Conservation (phyloP, 1,140 invertebrate genomes). For the Bombus sylvicola region DNA sequence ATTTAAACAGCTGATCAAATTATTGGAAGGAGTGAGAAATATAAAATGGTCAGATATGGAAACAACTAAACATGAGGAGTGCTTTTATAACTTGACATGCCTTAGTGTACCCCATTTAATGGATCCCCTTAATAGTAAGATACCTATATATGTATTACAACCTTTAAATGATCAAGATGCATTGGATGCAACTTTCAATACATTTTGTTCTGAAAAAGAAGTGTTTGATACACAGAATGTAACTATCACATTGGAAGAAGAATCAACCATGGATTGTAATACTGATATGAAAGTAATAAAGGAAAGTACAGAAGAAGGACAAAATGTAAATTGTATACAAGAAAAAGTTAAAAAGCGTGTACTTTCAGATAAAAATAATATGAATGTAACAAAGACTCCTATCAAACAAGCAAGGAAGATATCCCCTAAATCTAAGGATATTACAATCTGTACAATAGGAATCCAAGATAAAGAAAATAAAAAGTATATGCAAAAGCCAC, state of each 20-base stretch:
- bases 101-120: slow-evolving; percentile 63
- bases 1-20: slow-evolving; percentile 77
- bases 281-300: background rate
- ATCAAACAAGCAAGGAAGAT: slow-evolving; percentile 71
- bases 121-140: slow-evolving; percentile 62
- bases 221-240: slow-evolving; percentile 5
- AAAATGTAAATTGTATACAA: background rate
- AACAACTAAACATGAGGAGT: slow-evolving; percentile 57
- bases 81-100: slow-evolving; percentile 72
- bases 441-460: background rate
- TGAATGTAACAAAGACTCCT: slow-evolving; percentile 59
- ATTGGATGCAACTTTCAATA: slow-evolving; percentile 53
- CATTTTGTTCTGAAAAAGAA: slow-evolving; percentile 34
- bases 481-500: slow-evolving; percentile 60
- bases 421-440: slow-evolving; percentile 56
- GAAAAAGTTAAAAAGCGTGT: slow-evolving; percentile 74
- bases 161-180: slow-evolving; percentile 30
- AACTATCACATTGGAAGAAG: slow-evolving; percentile 48
- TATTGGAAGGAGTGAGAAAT: slow-evolving; percentile 79
- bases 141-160: slow-evolving; percentile 51
- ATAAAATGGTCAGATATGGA: slow-evolving; percentile 81
- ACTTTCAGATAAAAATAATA: slow-evolving; percentile 74
- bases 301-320: slow-evolving; percentile 19
- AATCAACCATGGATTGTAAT: background rate
- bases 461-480: slow-evolving; percentile 77